Evolutionary conservation across 53 echinoderm and acorn worm genomes (phyloP), one percentile per base, ranked within the genome.

Genomic region (Stichopus horrens): DNA sequence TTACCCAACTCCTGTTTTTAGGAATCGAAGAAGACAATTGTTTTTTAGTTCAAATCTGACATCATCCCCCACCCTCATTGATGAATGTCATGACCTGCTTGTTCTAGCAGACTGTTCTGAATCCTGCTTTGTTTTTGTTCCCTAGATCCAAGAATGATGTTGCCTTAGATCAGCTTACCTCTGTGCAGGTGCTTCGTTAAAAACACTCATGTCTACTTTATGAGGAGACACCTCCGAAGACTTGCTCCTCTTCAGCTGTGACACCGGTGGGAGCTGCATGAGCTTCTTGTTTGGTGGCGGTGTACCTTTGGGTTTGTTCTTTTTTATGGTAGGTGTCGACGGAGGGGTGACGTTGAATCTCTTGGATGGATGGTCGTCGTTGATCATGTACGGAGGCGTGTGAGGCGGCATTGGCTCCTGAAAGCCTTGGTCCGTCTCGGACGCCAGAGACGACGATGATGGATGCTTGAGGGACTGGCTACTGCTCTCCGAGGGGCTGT

Each of bases 271-370:
- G 73, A 94, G 74, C 75, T 91, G 93, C 58, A 89, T 91, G 74
- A 94, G 87, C 89, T 90, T 96, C 88, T 96, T 96, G 59, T 88
- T 94, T 19, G 96, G 99, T 65, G 95, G 95, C 13, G 95, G 96
- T 9, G 96, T 95, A 51, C 96, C 96, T 75, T 89, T 95, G 58
- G 89, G 66, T 77, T 79, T 88, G 60, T 76, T 88, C 83, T 88
- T 91, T 88, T 93, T 93, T 56, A 86, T 68, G 81, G 93, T 90
- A 56, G 92, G 94, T 14, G 91, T 96, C 23, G 89, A 88, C n/a
- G 90, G 92, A 9, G 89, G 92, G 21, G 91, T 90, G 81, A 84
- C 91, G 8, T 90, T 94, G 76, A 90, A 94, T 6, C 88, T 23
- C 57, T 90, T 89, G 21, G 65, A 21, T 9, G 88, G 89, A 73